These are phyloP conservation scores for Megastigmus dorsalis DNA, from an alignment of 2,888 invertebrate genomes.

Conservation along the genomic window DNA sequence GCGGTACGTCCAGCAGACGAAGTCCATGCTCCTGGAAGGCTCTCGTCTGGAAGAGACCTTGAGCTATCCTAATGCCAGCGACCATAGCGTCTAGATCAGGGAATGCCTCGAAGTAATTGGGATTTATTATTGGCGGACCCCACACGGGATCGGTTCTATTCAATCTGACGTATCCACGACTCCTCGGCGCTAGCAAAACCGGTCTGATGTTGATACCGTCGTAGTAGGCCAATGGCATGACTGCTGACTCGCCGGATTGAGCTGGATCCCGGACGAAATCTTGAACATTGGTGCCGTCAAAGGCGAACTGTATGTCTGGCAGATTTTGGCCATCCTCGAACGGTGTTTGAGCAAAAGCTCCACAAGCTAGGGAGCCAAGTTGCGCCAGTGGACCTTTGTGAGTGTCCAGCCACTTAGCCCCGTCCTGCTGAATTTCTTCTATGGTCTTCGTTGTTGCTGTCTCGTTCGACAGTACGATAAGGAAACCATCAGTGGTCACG, in stretches of 20 bases:
- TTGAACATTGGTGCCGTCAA: conserved; percentile 78
- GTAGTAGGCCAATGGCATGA: conserved; percentile 79
- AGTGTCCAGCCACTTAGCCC: conserved; percentile 75
- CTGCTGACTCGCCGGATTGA: conserved; percentile 74
- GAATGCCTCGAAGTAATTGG: conserved; percentile 81
- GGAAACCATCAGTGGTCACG: conserved; percentile 71
- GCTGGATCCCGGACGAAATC: conserved; percentile 79
- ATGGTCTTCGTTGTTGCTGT: conserved; percentile 64
- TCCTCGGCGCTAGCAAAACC: conserved; percentile 79
- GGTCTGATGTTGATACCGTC: conserved; percentile 80
- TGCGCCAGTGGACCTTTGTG: conserved; percentile 75
- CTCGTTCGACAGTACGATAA: conserved; percentile 66
- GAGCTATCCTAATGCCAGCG: conserved; percentile 78
- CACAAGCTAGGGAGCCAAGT: conserved; percentile 76
- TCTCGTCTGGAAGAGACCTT: conserved; percentile 78
- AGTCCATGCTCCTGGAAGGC: conserved; percentile 79
- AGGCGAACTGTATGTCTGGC: conserved; percentile 82
- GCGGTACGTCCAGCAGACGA: conserved; percentile 76
- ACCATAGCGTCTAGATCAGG: conserved; percentile 80
- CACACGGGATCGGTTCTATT: conserved; percentile 83
- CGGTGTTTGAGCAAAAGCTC: conserved; percentile 79
- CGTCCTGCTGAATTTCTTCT: conserved; percentile 65
- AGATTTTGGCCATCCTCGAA: conserved; percentile 72
- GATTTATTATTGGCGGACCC: conserved; percentile 84
- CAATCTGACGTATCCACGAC: conserved; percentile 79